Conservation (phyloP, 2,113 vertebrate genomes). For the Hypocryptadius cinnamomeus region DNA sequence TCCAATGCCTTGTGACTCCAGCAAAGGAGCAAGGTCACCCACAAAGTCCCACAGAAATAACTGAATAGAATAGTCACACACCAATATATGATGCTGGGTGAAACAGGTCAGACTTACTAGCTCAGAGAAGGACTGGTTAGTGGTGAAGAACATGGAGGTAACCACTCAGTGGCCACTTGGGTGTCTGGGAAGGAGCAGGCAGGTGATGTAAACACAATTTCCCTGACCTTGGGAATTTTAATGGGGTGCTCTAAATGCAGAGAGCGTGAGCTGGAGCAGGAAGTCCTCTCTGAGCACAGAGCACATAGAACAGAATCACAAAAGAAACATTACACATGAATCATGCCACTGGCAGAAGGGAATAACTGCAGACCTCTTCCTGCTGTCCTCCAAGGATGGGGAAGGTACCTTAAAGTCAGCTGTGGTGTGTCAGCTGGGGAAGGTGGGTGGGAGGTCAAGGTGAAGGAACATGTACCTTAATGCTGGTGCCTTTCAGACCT, state of each 20-base stretch:
- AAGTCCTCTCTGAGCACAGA: not conserved
- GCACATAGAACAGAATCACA: not conserved
- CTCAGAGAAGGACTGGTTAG: not conserved
- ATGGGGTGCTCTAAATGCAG: not conserved
- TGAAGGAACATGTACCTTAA: not conserved
- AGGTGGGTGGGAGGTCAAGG: not conserved
- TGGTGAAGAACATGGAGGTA: not conserved
- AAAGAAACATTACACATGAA: not conserved
- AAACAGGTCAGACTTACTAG: not conserved
- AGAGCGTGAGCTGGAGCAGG: not conserved
- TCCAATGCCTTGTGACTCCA: not conserved
- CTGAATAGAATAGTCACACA: not conserved
- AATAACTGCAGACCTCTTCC: not conserved
- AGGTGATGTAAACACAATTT: not conserved
- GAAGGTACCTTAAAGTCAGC: not conserved
- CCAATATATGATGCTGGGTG: not conserved
- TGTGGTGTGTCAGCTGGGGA: not conserved
- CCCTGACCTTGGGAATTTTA: not conserved
- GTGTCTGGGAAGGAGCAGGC: not conserved
- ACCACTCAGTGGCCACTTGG: not conserved
- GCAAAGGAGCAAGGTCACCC: not conserved
- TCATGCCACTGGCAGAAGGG: not conserved
- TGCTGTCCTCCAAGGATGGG: not conserved
- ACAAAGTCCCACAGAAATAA: not conserved
- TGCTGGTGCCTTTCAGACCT: conserved; percentile 76